Conservation (phyloP, 1,140 invertebrate species). For the Drosophila persimilis region DNA sequence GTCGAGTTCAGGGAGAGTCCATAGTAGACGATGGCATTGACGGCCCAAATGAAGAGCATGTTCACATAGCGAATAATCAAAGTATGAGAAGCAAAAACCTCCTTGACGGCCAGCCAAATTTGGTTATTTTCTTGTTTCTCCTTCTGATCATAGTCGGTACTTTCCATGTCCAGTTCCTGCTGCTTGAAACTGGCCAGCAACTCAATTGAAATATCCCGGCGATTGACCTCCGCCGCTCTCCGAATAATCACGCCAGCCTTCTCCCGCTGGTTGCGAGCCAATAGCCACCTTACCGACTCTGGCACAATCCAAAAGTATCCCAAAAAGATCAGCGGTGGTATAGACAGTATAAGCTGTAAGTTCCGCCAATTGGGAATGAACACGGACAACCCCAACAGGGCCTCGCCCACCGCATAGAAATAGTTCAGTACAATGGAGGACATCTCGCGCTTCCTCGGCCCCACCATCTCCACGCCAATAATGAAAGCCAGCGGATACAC, state of each 20-base stretch:
- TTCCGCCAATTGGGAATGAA: slow-evolving; percentile 85
- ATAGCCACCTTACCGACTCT: slow-evolving; percentile 87
- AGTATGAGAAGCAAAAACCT: slow-evolving; percentile 83
- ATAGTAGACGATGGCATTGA: slow-evolving; percentile 89
- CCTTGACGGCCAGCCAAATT: slow-evolving; percentile 80
- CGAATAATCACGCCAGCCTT: slow-evolving; percentile 85
- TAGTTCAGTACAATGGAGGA: slow-evolving; percentile 86
- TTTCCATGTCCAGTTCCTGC: slow-evolving; percentile 41
- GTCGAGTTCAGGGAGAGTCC: slow-evolving; percentile 88
- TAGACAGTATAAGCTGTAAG: slow-evolving; percentile 85
- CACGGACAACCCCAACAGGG: slow-evolving; percentile 85
- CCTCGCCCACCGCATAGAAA: slow-evolving; percentile 88
- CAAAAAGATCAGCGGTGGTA: slow-evolving; percentile 85
- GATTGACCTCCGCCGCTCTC: slow-evolving; percentile 85
- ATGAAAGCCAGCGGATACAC: slow-evolving; percentile 87
- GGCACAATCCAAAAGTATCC: slow-evolving; percentile 86
- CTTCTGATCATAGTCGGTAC: neutral
- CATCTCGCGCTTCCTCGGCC: slow-evolving; percentile 86
- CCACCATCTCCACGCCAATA: slow-evolving; percentile 88
- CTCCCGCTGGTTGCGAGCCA: slow-evolving; percentile 84
- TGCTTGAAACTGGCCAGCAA: slow-evolving; percentile 77
- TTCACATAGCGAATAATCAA: slow-evolving; percentile 83
- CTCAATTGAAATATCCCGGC: slow-evolving; percentile 83
- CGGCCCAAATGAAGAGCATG: slow-evolving; percentile 85
- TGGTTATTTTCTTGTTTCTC: slow-evolving; percentile 30